Conservation (phyloP, 2,888 invertebrate genomes). For the Chymomyza amoena region DNA sequence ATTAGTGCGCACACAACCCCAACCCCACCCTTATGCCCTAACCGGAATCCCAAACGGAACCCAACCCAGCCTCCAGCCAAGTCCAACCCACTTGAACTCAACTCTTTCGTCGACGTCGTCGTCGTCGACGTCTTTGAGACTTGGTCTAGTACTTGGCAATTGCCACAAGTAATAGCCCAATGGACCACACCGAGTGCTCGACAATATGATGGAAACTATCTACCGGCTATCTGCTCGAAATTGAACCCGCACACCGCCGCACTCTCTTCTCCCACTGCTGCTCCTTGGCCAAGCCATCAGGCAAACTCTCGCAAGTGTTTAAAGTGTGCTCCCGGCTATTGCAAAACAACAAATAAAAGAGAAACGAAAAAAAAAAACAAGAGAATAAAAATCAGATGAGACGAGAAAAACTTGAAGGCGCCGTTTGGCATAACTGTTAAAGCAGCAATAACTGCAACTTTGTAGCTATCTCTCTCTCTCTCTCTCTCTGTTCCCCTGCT, state of each 20-base stretch:
- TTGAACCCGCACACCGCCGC: neutral
- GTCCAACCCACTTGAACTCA: neutral
- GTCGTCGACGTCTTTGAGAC: neutral
- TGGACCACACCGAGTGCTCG: conserved; percentile 12
- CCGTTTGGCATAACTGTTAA: neutral
- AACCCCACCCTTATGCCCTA: neutral
- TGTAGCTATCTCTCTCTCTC: neutral
- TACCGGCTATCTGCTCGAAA: neutral
- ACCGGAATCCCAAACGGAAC: neutral
- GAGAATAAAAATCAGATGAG: too few species aligned
- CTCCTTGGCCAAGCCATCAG: neutral
- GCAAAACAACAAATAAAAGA: conserved; percentile 11
- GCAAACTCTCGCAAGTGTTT: neutral
- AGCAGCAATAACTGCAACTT: neutral
- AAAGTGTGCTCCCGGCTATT: neutral
- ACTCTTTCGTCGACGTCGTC: neutral
- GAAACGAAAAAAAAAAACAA: conserved; percentile 1
- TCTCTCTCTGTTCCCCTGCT: too few species aligned
- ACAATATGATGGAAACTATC: conserved; percentile 22
- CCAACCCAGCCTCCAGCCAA: neutral
- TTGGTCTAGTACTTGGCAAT: neutral
- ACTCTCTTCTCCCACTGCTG: neutral
- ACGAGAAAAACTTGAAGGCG: neutral
- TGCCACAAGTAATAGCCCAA: neutral
- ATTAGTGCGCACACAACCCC: conserved; percentile 44